Base-by-base conservation (phyloP, 2,888 invertebrate genomes). In the Heteropelma amictum region DNA sequence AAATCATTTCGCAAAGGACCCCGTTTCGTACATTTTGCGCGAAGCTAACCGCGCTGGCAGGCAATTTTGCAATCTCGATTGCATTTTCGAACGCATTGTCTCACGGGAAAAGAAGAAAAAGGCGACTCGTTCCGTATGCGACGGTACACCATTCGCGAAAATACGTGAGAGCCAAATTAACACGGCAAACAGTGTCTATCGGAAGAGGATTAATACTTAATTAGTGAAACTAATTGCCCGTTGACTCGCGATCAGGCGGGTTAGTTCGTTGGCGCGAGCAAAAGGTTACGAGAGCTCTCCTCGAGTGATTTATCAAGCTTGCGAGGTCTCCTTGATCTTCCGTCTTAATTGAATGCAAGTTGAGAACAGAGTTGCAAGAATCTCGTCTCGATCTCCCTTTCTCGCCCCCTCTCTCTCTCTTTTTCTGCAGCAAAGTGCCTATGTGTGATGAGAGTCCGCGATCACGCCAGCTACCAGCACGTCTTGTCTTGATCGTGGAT, bases 181-280 rank as follows among this genome's bases (percentile, higher is more conserved):
- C 81, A 82, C 83, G 80, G 84, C 5, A n/a, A n/a, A 83, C 61
- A 38, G 83, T 86, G 68, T 61, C 77, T 77, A 85, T 82, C 83
- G 79, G 60, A 38, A 47, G 51, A 79, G 79, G 80, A 82, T 80
- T 82, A 83, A 84, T 87, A 82, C 82, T 85, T 87, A 85, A 86
- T 87, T 87, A 87, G 85, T 77, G 71, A 80, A 82, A 81, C 84
- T 85, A 86, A 86, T 86, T 85, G 84, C 81, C 67, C 81, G 77
- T 71, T 68, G 79, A 80, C 77, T 80, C 77, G 77, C 77, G 72
- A 72, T 72, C 77, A 72, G 69, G 77, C 72, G 75, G 77, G 49
- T 53, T 68, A 40, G 77, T 78, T 81, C 74, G 80, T 82, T 79
- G 72, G 80, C 81, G 80, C 83, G 79, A 81, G 81, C 81, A 84